Evolutionary conservation across 1,140 invertebrate genomes (phyloP).

Genomic region (Drosophila subpulchrella): DNA sequence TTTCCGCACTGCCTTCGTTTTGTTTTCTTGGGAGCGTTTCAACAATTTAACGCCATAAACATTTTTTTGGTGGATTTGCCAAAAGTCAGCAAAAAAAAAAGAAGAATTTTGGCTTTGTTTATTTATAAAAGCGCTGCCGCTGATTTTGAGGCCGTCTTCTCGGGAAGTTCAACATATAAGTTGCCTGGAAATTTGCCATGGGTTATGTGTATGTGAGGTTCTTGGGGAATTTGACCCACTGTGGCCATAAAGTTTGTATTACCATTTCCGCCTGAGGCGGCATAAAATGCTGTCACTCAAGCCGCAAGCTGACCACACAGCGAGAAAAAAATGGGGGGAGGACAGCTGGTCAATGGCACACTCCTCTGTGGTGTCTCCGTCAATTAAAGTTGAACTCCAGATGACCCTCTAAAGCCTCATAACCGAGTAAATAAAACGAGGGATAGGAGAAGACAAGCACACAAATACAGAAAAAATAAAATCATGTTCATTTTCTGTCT

Average conservation of each 20-base stretch:
- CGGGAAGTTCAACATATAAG: conserved; percentile 37
- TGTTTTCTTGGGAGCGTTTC: conserved; percentile 34
- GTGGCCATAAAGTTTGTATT: conserved; percentile 45
- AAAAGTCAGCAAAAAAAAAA: conserved; percentile 22
- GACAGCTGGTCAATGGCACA: conserved; percentile 46
- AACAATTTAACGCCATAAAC: conserved; percentile 38
- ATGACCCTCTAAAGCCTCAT: conserved; percentile 42
- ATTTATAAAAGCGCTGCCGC: conserved; percentile 31
- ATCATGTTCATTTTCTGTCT: conserved; percentile 49
- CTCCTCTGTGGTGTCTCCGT: conserved; percentile 33
- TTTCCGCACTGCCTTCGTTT: conserved; percentile 6
- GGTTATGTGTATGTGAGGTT: conserved; percentile 14
- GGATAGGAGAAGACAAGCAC: neutral
- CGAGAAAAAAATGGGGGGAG: conserved; percentile 14
- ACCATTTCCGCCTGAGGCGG: conserved; percentile 48
- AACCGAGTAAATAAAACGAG: conserved; percentile 24
- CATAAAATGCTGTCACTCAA: conserved; percentile 49
- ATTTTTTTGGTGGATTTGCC: conserved; percentile 19
- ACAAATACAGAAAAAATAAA: conserved; percentile 11
- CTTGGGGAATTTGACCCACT: conserved; percentile 39
- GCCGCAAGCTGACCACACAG: conserved; percentile 44
- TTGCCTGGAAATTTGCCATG: conserved; percentile 31
- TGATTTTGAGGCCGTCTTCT: conserved; percentile 13
- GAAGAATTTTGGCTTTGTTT: conserved; percentile 11
- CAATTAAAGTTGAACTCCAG: conserved; percentile 49